Percentiles rank a stretch among this genome's conserved stretches.
Conservation (phyloP, 1,140 invertebrate species). For the Bombus affinis region DNA sequence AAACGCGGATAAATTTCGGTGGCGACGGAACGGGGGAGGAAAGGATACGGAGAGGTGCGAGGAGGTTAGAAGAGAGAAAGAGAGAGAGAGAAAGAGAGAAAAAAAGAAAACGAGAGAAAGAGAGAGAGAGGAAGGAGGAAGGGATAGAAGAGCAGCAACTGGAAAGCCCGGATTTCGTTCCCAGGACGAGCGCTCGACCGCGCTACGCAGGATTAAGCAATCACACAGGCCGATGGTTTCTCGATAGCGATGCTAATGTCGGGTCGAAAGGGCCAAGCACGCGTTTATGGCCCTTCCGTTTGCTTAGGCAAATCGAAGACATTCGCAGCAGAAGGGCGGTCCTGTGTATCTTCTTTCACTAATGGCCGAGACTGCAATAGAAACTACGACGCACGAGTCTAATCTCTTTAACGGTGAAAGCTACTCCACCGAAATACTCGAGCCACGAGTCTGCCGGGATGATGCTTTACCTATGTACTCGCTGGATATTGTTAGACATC, state of each 20-base stretch:
- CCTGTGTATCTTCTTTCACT: slow-evolving; percentile 54
- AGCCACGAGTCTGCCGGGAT: not conserved
- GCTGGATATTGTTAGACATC: not conserved
- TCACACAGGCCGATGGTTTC: slow-evolving; percentile 74
- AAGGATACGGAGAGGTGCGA: not conserved
- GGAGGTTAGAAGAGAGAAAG: too few relatives aligned
- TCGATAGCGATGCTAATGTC: slow-evolving; percentile 79
- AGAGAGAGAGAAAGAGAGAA: not conserved
- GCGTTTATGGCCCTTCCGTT: slow-evolving; percentile 68
- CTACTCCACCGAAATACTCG: not conserved
- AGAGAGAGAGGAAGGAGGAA: too few relatives aligned
- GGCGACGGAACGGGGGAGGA: not conserved
- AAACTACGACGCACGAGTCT: slow-evolving; percentile 47
- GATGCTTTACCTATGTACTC: too few relatives aligned
- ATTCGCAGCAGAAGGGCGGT: slow-evolving; percentile 52
- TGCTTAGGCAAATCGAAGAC: slow-evolving; percentile 71
- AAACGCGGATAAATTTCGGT: slow-evolving; percentile 1
- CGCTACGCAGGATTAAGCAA: slow-evolving; percentile 75
- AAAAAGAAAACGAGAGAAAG: not conserved
- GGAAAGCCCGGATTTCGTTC: slow-evolving; percentile 64
- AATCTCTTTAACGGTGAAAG: slow-evolving; percentile 48
- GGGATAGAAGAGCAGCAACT: slow-evolving; percentile 20
- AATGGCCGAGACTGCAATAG: slow-evolving; percentile 49
- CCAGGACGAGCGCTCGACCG: slow-evolving; percentile 62
- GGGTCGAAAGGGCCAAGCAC: slow-evolving; percentile 68